Conservation (phyloP, 1,140 invertebrate genomes). For the Alviniconcha marisindica region DNA sequence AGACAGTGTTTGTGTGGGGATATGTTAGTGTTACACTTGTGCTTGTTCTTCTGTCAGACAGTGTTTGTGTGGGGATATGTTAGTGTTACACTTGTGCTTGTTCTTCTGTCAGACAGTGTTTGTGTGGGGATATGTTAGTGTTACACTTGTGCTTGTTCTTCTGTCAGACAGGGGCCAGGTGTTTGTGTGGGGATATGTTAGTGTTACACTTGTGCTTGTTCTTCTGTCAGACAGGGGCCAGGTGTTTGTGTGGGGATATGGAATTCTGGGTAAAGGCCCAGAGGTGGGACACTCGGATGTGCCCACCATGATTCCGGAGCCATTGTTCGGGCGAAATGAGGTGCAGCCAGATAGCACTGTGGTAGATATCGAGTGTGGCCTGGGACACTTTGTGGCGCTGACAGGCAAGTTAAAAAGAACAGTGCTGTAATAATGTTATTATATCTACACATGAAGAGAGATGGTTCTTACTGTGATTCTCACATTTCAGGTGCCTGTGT, state of each 20-base stretch:
- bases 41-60: too few relatives aligned
- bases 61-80: too few relatives aligned
- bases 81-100: too few relatives aligned
- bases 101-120: too few relatives aligned
- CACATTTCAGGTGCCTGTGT: background rate
- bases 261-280: constrained; percentile 92
- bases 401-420: constrained; percentile 78
- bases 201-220: background rate
- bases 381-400: constrained; percentile 88
- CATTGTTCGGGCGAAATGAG: constrained; percentile 90
- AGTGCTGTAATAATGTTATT: too few relatives aligned
- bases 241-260: constrained; percentile 95
- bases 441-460: too few relatives aligned
- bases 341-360: constrained; percentile 85
- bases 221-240: constrained; percentile 83
- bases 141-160: too few relatives aligned
- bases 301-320: constrained; percentile 85
- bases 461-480: background rate
- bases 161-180: too few relatives aligned
- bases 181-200: background rate
- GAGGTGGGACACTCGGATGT: constrained; percentile 80
- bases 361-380: constrained; percentile 79
- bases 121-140: too few relatives aligned
- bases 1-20: too few relatives aligned
- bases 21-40: too few relatives aligned